Evolutionary conservation across 2,797 vertebrate species (phyloP), one percentile per base, ranked within the genome.

Genomic region (Coracias cyanogaster): DNA sequence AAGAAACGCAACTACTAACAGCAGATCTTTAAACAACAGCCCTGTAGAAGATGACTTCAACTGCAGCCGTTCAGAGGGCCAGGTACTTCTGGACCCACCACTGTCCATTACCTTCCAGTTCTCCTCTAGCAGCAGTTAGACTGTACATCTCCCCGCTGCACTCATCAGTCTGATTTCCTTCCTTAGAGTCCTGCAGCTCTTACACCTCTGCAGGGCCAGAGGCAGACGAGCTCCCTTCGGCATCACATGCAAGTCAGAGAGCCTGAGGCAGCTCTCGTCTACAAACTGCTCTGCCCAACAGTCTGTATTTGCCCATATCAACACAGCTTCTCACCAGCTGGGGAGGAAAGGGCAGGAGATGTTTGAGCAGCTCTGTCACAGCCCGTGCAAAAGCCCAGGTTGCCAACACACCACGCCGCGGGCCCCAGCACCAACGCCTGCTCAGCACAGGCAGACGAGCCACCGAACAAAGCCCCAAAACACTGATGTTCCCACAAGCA

Each of bases 171-270:
- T 10, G 5, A 3, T 24, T 12, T 24, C 51, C 6, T 10, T 22
- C 65, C 29, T 45, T 48, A 2, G 19, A 58, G 29, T 1, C 43
- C 79, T 76, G 49, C 12, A 52, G 3, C 45, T 12, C 25, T 31
- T 12, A 25, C 2, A 26, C 9, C 15, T 28, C 37, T 5, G 6
- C 0, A 20, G 1, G 6, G 3, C 14, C 73, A 33, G 28, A 6
- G 45, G 35, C 2, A 84, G 22, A 28, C 58, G n/a, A 73, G 10
- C 80, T 39, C 45, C 3, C 5, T 10, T 1, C 5, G 11, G 78
- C 79, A 55, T 9, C 65, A 15, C 43, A 8, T 2, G 4, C 1
- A 6, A 65, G 60, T 31, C 90, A 55, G 60, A 62, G 4, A 67
- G 70, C 61, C 5, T 21, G 9, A 6, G 41, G 48, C 22, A 65